Evolutionary conservation across 2,797 vertebrate genomes (phyloP).

Genomic region (Otus scops): DNA sequence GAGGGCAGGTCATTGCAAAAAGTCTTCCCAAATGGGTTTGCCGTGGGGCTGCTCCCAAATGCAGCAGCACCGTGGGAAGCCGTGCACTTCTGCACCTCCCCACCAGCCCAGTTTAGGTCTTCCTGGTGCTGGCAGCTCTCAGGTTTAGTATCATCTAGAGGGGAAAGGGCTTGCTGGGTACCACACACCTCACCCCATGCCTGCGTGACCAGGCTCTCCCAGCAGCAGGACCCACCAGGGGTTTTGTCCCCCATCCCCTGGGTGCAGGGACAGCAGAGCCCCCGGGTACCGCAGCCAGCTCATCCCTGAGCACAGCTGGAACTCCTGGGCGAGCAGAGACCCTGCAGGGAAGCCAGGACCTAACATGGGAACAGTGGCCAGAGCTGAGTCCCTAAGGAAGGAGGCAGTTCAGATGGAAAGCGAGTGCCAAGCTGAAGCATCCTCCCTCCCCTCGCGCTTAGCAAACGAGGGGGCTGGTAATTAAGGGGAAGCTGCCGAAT

Average conservation of each 20-base stretch:
- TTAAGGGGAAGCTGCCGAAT: not conserved
- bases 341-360: fast-evolving
- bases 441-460: not conserved
- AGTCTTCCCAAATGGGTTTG: not conserved
- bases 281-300: fast-evolving
- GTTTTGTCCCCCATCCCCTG: fast-evolving
- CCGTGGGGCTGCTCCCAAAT: fast-evolving
- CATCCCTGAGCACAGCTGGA: fast-evolving
- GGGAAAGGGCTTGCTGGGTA: not conserved
- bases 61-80: not conserved
- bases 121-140: not conserved
- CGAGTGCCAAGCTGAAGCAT: not conserved
- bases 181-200: not conserved
- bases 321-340: not conserved
- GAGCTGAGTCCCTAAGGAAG: not conserved
- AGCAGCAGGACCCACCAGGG: not conserved
- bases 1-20: fast-evolving
- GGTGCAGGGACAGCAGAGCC: not conserved
- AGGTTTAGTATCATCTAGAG: fast-evolving
- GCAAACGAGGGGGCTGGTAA: not conserved
- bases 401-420: not conserved
- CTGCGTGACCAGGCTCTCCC: not conserved
- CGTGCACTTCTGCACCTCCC: fast-evolving
- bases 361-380: fast-evolving
- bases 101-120: fast-evolving